Base-by-base conservation (phyloP, 2,113 vertebrate species). In the Halichoeres trimaculatus region DNA sequence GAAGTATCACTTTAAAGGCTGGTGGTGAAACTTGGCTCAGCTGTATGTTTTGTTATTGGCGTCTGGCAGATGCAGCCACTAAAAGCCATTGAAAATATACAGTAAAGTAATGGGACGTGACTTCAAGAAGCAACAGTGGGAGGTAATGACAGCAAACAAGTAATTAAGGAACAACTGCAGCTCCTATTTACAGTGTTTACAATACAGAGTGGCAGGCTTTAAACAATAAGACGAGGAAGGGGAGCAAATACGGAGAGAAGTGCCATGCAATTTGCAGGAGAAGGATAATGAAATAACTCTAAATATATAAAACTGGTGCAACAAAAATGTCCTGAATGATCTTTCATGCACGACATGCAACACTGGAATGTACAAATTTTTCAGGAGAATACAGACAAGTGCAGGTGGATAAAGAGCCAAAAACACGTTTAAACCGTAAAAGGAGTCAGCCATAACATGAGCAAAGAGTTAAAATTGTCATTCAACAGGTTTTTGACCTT, bases 31-130 rank as follows among this genome's bases (percentile, higher is more conserved):
- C 24, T 45, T 19, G 72, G 47, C 74, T 61, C 34, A 41, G 41
- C 23, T 23, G 41, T 30, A 14, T 4, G 20, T 35, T 14, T 26
- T 40, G 11, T 40, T 52, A 41, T 52, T 43, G 23, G 14, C 59
- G 63, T 59, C 7, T 16, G 23, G 19, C 20, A 58, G 53, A 68
- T 13, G 23, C 40, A 53, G 16, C 14, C 34, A 26, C 26, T 1
- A 23, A 34, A 9, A 51, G 10, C 6, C 34, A 38, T 23, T 62
- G 4, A 9, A 11, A 40, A 64, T 48, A 55, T 16, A 56, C 4
- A 10, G n/a, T 24, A 20, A 50, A 40, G 8, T 63, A 58, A 69
- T 65, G 48, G 34, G 34, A 26, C n/a, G 20, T 61, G 57, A 34
- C 36, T 41, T 54, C 14, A 71, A 40, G 47, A 38, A 22, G 57